phyloP scores from a whole-genome alignment of 2,113 vertebrate species.

The Passer montanus region DNA sequence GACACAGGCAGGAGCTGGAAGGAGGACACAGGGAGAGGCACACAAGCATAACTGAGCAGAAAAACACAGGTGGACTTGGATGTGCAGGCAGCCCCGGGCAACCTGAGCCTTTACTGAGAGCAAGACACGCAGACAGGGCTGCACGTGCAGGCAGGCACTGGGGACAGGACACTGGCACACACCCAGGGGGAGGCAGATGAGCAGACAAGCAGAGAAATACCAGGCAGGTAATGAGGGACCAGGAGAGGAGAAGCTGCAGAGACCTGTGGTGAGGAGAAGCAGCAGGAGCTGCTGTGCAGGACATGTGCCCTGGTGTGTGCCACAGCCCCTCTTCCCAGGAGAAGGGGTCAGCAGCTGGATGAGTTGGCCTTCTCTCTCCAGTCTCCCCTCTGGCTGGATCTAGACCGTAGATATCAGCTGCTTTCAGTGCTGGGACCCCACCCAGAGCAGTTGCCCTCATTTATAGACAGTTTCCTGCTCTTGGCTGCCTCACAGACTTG shows the following conservation, averaged over 20 bases:
- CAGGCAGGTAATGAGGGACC: not conserved
- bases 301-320: fast-evolving
- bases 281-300: not conserved
- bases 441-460: not conserved
- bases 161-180: not conserved
- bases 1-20: not conserved
- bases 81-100: not conserved
- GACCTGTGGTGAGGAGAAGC: fast-evolving
- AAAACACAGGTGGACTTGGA: not conserved
- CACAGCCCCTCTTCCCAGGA: not conserved
- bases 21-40: fast-evolving
- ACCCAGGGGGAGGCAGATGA: not conserved
- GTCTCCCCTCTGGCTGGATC: not conserved
- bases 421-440: not conserved
- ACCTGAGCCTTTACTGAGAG: not conserved
- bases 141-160: not conserved
- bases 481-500: not conserved
- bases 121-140: not conserved
- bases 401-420: not conserved
- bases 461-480: not conserved
- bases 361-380: not conserved
- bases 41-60: not conserved
- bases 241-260: not conserved
- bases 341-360: not conserved
- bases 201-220: not conserved